Percentiles rank a stretch among this genome's conserved stretches.
phyloP scores from a whole-genome alignment of 2,113 vertebrate genomes.

The Desmodus rotundus region DNA sequence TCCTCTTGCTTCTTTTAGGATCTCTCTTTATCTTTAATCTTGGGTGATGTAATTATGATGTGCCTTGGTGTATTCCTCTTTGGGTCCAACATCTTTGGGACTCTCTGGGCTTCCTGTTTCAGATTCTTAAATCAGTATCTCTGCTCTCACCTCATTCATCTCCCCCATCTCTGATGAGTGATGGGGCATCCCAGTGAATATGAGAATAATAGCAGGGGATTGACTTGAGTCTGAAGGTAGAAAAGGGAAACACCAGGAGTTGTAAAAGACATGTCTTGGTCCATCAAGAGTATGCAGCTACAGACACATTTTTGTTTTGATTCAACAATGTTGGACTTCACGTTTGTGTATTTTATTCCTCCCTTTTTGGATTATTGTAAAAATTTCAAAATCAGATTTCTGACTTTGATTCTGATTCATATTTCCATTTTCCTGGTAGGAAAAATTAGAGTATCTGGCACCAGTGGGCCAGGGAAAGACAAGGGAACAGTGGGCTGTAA shows the following conservation, averaged over 20 bases:
- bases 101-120: not conserved
- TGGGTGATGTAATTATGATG: too few relatives aligned
- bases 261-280: not conserved
- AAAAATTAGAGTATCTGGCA: not conserved
- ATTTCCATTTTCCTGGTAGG: not conserved
- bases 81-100: too few relatives aligned
- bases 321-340: not conserved
- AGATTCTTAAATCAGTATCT: not conserved
- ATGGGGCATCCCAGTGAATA: not conserved
- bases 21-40: too few relatives aligned
- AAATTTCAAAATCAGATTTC: slow-evolving; percentile 40
- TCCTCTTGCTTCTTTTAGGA: too few relatives aligned
- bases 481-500: not conserved
- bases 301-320: not conserved
- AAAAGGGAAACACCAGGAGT: not conserved
- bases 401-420: not conserved
- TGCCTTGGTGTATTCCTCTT: too few relatives aligned
- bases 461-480: not conserved
- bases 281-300: not conserved
- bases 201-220: not conserved
- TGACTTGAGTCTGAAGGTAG: not conserved
- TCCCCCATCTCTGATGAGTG: not conserved
- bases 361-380: not conserved
- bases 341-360: not conserved
- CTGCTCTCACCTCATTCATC: not conserved